Evolutionary conservation across 2,113 vertebrate species (phyloP), one percentile per base, ranked within the genome.

Genomic region (Caloenas nicobarica): DNA sequence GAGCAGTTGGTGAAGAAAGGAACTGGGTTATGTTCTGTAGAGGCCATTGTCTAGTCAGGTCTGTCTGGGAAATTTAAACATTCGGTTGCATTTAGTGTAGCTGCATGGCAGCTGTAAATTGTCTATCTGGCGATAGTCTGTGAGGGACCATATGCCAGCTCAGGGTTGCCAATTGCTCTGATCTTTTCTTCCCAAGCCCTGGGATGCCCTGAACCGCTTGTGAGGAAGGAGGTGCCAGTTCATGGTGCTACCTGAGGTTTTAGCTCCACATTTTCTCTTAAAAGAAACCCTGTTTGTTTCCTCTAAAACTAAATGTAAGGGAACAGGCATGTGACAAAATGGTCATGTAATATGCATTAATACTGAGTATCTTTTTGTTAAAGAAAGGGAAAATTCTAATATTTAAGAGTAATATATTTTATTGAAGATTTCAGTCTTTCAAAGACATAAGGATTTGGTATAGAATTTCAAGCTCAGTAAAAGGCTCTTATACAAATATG

Each of bases 341-440:
- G 16, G 11, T 58, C 21, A 34, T 54, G 44, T 48, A 68, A 65
- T 31, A 48, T 42, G 8, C 11, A 21, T 69, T 92, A 69, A 34
- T 77, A 28, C 28, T 46, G 11, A 79, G 57, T 65, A 33, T 58
- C 53, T 85, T 80, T 79, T 58, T 79, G 4, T 16, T 42, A 68
- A 95, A 92, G 61, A 92, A 86, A 89, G 84, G 87, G 91, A 66
- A 87, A 92, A 85, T 91, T 76, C 34, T 92, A 85, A 57, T 44
- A 80, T 69, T 85, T 85, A 77, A 1, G 3, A 80, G 25, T 69
- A 81, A 91, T 26, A 40, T 25, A 64, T 85, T 95, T 95, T 96
- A 96, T 96, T 96, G 78, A 89, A 79, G 66, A 89, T 79, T 69
- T 89, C 81, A 80, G 78, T 92, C 84, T 96, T 91, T 96, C 58